A percentile compares a stretch with the other conserved stretches of the same genome.
Conservation (phyloP, 2,113 vertebrate species). For the Phoxinus phoxinus region DNA sequence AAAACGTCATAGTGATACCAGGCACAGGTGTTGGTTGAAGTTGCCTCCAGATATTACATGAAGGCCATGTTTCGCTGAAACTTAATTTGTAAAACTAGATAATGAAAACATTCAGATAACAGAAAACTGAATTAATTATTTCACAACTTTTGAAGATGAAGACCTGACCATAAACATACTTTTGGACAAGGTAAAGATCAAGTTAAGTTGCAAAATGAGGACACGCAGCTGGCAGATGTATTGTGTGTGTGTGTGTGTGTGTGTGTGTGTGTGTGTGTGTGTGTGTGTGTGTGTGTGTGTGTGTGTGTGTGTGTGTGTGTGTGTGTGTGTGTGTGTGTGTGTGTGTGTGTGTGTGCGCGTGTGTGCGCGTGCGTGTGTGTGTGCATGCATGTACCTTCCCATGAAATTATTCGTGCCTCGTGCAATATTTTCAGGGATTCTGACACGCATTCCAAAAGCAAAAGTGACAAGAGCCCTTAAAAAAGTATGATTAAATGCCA, state of each 20-base stretch:
- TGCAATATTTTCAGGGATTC: slow-evolving; percentile 42
- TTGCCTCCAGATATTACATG: background rate
- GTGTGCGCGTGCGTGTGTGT: background rate
- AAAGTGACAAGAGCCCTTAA: slow-evolving; percentile 44
- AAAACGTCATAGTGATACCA: background rate
- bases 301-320: background rate
- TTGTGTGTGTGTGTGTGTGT: background rate
- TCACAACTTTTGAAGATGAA: background rate
- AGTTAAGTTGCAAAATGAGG: background rate
- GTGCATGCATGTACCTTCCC: background rate
- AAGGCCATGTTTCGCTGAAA: background rate
- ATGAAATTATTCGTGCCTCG: background rate
- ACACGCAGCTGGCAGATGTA: background rate
- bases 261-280: no score
- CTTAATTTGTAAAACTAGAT: background rate
- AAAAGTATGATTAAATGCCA: slow-evolving; percentile 47
- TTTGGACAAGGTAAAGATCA: background rate
- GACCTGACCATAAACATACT: background rate
- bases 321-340: no score
- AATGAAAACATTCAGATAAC: background rate
- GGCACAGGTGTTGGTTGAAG: background rate
- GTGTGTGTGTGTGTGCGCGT: no score
- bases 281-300: no score
- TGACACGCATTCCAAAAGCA: slow-evolving; percentile 46
- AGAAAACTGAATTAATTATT: background rate